phyloP scores from a whole-genome alignment of 2,113 vertebrate species.

The Macquaria ambigua region DNA sequence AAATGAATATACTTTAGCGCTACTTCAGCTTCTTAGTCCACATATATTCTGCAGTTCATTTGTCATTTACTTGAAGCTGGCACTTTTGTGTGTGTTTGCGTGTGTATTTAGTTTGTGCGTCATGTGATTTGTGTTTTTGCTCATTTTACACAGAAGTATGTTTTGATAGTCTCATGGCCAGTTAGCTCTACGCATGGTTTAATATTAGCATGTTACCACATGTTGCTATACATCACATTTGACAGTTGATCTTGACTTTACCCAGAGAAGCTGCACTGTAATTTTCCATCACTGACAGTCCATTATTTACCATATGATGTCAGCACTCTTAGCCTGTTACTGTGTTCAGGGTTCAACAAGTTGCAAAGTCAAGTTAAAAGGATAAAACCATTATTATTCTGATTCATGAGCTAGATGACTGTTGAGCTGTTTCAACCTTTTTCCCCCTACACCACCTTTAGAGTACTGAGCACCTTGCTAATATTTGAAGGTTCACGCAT shows the following conservation, averaged over 20 bases:
- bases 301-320: neutral
- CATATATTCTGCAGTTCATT: slow-evolving; percentile 41
- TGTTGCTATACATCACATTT: neutral
- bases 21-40: slow-evolving; percentile 36
- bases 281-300: neutral
- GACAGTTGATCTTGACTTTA: neutral
- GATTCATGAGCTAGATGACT: slow-evolving; percentile 44
- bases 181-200: neutral
- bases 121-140: neutral
- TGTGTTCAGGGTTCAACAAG: slow-evolving; percentile 15
- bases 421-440: slow-evolving; percentile 46
- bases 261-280: neutral
- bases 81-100: neutral
- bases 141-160: neutral
- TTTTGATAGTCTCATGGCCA: slow-evolving; percentile 6
- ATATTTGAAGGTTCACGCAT: slow-evolving; percentile 78
- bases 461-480: slow-evolving; percentile 65
- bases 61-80: slow-evolving; percentile 33
- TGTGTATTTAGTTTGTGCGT: neutral
- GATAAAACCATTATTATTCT: slow-evolving; percentile 42
- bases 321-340: neutral
- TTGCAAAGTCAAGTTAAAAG: slow-evolving; percentile 42
- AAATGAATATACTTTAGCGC: slow-evolving; percentile 57
- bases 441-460: slow-evolving; percentile 49
- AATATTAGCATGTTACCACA: neutral